These are phyloP conservation scores for Mesorhabditis sp. DNA, from an alignment of 2,888 invertebrate species.

Conservation along the genomic window DNA sequence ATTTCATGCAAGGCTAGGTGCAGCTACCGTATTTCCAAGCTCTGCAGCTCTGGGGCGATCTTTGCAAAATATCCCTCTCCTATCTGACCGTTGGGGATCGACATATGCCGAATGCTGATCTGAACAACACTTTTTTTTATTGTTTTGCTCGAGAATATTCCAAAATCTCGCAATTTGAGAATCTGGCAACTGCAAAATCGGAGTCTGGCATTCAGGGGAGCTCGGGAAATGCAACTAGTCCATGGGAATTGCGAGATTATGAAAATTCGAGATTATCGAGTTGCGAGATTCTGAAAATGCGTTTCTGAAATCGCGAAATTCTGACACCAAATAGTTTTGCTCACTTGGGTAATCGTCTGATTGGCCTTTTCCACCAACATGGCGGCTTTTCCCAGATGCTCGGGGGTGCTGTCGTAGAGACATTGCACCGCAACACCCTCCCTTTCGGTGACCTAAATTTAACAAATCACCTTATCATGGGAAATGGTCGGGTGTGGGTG, in stretches of 20 bases:
- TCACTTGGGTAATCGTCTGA: conserved; percentile 34
- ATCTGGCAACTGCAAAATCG: too few relatives aligned
- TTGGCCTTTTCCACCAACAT: conserved; percentile 40
- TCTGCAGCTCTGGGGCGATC: conserved; percentile 27
- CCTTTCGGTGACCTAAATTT: conserved; percentile 21
- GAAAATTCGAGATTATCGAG: conserved; percentile 11
- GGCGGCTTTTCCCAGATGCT: conserved; percentile 39
- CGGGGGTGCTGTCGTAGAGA: conserved; percentile 44
- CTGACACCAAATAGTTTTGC: neutral
- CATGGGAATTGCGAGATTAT: too few relatives aligned
- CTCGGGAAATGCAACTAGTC: too few relatives aligned
- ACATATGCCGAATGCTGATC: conserved; percentile 44
- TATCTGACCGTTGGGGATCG: conserved; percentile 28
- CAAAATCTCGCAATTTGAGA: too few relatives aligned
- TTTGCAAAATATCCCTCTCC: conserved; percentile 20
- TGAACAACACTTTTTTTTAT: conserved; percentile 13
- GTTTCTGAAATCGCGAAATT: conserved; percentile 24
- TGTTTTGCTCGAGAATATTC: too few relatives aligned
- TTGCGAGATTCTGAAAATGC: conserved; percentile 43
- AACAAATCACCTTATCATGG: too few relatives aligned
- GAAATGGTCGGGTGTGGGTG: too few relatives aligned
- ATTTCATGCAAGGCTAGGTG: neutral
- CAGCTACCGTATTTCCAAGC: conserved; percentile 31
- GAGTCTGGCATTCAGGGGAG: too few relatives aligned
- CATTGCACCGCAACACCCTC: conserved; percentile 35